Base-by-base conservation (phyloP, 1,140 invertebrate genomes). In the Drosophila dunni region DNA sequence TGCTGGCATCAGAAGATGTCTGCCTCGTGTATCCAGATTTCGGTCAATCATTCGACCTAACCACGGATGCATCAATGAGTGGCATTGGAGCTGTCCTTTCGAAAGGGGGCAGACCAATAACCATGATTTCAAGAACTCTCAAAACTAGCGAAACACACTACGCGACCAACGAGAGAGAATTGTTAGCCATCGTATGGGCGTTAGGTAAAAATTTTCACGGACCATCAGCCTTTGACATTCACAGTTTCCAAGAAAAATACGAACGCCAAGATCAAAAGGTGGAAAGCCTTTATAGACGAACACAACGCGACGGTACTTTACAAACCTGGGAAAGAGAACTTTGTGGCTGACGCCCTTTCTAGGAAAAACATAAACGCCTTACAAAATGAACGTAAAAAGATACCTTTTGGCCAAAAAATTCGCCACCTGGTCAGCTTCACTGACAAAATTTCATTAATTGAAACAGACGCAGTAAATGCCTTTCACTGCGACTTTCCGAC, bases 281-380 rank as follows among this genome's bases (percentile, higher is more conserved):
- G 57, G 42, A 64, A 40, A 38, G 57, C 34, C 13, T 40, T 20
- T 34, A 15, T 66, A 44, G 45, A 71, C 78, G 92, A 68, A 10
- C 51, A 64, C 20, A 11, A n/a, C 15, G 51, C 51, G 7, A 10
- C 20, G 4, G 50, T 50, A 15, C 34, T 33, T 17, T 58, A 53
- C n/a, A 58, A 54, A 29, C 29, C 40, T 11, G 33, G 42, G 7
- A 40, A 46, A 2, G 33, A 63, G 13, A 63, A 70, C 9, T 15
- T 48, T 29, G 24, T 29, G 17, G 40, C 40, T 0, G 58, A 69
- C 9, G 15, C 40, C 1, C 13, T 17, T 6, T 56, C 53, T 36
- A 10, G 38, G 3, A 9, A 57, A n/a, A 44, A 33, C 8, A 10
- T 58, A 7, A 36, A 34, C 29, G n/a, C 11, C 36, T 11, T 38